Conservation (phyloP, 1,140 invertebrate species). For the Meteorus sp. region DNA sequence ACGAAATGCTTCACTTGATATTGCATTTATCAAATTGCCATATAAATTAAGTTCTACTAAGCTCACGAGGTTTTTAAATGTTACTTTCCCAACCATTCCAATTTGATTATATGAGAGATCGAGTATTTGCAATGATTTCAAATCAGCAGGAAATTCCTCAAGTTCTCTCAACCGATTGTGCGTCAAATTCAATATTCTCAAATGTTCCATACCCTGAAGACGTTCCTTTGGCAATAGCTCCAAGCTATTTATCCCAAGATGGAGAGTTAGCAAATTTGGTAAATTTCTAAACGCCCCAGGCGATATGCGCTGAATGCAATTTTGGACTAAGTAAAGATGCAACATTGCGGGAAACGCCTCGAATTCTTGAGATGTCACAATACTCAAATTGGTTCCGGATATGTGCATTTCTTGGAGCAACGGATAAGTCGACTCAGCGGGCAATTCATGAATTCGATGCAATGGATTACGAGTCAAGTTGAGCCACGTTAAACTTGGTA, state of each 20-base stretch:
- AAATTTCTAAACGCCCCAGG: conserved; percentile 82
- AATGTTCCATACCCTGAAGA: conserved; percentile 73
- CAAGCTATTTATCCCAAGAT: conserved; percentile 81
- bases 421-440: conserved; percentile 68
- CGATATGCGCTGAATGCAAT: conserved; percentile 78
- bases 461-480: conserved; percentile 84
- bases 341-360: conserved; percentile 80
- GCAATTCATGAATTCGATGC: conserved; percentile 68
- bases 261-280: conserved; percentile 74
- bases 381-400: conserved; percentile 78
- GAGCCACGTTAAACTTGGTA: conserved; percentile 72
- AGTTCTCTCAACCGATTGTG: conserved; percentile 80
- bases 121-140: conserved; percentile 74
- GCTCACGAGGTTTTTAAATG: conserved; percentile 74
- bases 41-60: conserved; percentile 77
- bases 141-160: conserved; percentile 79
- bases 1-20: conserved; percentile 78
- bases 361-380: conserved; percentile 86
- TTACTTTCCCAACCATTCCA: conserved; percentile 72
- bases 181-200: conserved; percentile 78
- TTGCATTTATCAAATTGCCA: conserved; percentile 79
- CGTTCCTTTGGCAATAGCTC: conserved; percentile 84
- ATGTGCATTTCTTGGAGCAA: conserved; percentile 79
- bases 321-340: conserved; percentile 73
- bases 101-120: conserved; percentile 86